Percentiles rank a stretch among this genome's conserved stretches.
These are phyloP conservation scores for Gorsachius goisagi DNA, from an alignment of 2,113 vertebrate species.

Conservation along the genomic window DNA sequence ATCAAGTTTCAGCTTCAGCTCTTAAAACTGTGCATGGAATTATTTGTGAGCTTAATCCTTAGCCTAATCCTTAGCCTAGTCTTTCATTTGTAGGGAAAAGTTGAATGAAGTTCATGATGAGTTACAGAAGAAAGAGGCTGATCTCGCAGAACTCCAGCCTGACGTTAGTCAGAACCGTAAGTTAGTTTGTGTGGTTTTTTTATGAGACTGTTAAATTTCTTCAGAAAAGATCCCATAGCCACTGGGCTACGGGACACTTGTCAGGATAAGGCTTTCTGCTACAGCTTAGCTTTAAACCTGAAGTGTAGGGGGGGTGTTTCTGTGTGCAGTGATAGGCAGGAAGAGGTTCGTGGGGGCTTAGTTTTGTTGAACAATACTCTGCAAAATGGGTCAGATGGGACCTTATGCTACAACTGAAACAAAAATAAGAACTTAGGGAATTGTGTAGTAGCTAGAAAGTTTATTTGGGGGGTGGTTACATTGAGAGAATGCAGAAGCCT, in stretches of 20 bases:
- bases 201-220: background rate
- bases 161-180: conserved; percentile 86
- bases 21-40: background rate
- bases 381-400: background rate
- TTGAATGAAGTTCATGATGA: conserved; percentile 94
- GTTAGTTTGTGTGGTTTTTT: background rate
- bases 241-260: background rate
- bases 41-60: background rate
- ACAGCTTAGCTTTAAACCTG: background rate
- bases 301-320: background rate
- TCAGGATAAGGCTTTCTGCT: background rate
- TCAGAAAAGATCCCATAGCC: background rate
- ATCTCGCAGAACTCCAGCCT: conserved; percentile 92
- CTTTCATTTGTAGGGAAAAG: conserved; percentile 83
- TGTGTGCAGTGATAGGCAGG: background rate
- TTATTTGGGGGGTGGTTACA: background rate
- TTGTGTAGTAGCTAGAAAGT: background rate
- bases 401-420: background rate
- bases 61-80: background rate
- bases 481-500: background rate
- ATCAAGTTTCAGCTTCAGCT: background rate
- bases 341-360: background rate
- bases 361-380: background rate
- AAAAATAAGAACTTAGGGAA: background rate
- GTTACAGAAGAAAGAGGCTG: conserved; percentile 95